A percentile compares a stretch with the other conserved stretches of the same genome.
Evolutionary conservation across 2,113 vertebrate genomes (phyloP).

Genomic region (Myrmecobius fasciatus): DNA sequence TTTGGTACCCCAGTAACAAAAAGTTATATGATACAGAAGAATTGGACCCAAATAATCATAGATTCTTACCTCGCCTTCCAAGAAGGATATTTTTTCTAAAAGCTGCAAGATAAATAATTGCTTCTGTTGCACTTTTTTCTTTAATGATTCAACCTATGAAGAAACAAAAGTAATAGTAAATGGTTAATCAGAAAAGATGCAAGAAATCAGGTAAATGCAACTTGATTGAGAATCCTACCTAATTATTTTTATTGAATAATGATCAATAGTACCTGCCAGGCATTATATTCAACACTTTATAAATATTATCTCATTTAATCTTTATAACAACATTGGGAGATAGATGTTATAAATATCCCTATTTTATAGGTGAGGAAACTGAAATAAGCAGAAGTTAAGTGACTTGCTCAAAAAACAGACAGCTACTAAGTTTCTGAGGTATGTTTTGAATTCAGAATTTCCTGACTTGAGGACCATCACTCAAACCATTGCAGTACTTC

Average conservation of each 20-base stretch:
- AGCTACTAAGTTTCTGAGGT: background rate
- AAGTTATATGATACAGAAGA: constrained; percentile 57
- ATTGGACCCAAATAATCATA: constrained; percentile 47
- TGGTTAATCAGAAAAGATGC: constrained; percentile 18
- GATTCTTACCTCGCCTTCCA: constrained; percentile 96
- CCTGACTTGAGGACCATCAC: background rate
- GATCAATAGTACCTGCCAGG: background rate
- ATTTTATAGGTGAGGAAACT: background rate
- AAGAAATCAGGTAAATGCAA: background rate
- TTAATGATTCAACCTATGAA: constrained; percentile 91
- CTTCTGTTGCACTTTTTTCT: constrained; percentile 93
- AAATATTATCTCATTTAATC: background rate
- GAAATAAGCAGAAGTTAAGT: background rate
- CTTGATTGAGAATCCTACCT: background rate
- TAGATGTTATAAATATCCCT: background rate
- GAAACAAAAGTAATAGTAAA: constrained; percentile 61
- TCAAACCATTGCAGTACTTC: background rate
- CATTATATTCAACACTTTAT: background rate
- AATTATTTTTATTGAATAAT: background rate
- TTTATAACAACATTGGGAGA: background rate
- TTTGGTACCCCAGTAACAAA: constrained; percentile 37
- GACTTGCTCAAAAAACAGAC: background rate
- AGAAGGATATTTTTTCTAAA: constrained; percentile 95
- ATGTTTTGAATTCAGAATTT: background rate
- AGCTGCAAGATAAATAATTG: constrained; percentile 96